These are phyloP conservation scores for Triplophysa dalaica DNA, from an alignment of 2,113 vertebrate species.

Conservation along the genomic window DNA sequence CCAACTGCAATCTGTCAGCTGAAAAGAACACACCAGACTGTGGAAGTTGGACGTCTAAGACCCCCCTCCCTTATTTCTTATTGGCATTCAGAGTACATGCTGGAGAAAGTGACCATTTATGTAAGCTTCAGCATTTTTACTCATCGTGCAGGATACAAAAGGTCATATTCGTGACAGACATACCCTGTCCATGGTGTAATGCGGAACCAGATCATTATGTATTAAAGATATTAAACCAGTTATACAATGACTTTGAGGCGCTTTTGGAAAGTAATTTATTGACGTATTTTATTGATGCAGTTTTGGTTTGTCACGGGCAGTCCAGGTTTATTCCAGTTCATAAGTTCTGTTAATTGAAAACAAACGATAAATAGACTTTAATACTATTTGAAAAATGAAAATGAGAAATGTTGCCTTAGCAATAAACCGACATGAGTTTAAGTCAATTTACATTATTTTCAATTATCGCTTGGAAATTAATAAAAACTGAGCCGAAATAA, in stretches of 20 bases:
- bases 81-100: constrained; percentile 65
- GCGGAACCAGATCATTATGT: not conserved
- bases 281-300: too few relatives aligned
- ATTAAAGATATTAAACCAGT: not conserved
- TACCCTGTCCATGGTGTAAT: not conserved
- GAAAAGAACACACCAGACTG: constrained; percentile 54
- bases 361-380: too few relatives aligned
- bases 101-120: constrained; percentile 60
- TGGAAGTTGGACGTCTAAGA: constrained; percentile 56
- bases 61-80: constrained; percentile 53
- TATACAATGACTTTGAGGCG: not conserved
- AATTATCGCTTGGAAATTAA: too few relatives aligned
- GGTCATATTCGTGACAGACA: constrained; percentile 46
- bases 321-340: too few relatives aligned
- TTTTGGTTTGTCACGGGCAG: not conserved
- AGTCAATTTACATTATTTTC: too few relatives aligned
- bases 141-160: constrained; percentile 58
- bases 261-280: not conserved
- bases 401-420: too few relatives aligned
- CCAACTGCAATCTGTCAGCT: constrained; percentile 55
- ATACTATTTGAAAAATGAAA: too few relatives aligned
- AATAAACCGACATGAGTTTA: too few relatives aligned
- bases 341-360: too few relatives aligned
- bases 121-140: constrained; percentile 55
- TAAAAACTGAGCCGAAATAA: too few relatives aligned